phyloP scores from a whole-genome alignment of 2,888 invertebrate species.

The Atrina japonica region DNA sequence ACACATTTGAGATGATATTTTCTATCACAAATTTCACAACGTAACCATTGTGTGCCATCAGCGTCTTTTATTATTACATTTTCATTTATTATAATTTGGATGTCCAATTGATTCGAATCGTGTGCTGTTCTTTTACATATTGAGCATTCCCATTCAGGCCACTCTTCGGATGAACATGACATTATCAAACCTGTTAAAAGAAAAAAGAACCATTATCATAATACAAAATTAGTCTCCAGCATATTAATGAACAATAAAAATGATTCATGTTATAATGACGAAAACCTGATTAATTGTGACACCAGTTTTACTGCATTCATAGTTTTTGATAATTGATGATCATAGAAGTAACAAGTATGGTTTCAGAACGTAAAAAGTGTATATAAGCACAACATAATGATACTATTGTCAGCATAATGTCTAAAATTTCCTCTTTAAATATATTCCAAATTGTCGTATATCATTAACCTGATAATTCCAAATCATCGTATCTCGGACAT shows the following conservation, averaged over 20 bases:
- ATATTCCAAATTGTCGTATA: conserved; percentile 2
- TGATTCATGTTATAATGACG: too few relatives aligned
- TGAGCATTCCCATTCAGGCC: neutral
- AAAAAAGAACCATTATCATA: neutral
- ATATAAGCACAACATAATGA: neutral
- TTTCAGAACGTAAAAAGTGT: neutral
- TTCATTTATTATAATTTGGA: neutral
- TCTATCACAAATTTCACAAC: conserved; percentile 8
- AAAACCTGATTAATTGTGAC: too few relatives aligned
- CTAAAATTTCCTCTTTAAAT: too few relatives aligned
- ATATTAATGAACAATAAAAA: too few relatives aligned
- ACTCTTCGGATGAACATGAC: neutral
- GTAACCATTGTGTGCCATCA: conserved; percentile 2
- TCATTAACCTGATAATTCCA: conserved; percentile 1
- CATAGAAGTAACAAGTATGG: neutral
- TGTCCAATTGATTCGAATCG: neutral
- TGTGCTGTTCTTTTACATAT: neutral
- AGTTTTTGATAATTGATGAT: too few relatives aligned
- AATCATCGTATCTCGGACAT: neutral
- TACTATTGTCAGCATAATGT: neutral
- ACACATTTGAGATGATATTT: conserved; percentile 13
- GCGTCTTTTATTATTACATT: neutral
- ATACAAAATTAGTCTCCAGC: neutral
- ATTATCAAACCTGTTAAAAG: neutral
- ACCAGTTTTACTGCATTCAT: too few relatives aligned